Percentiles rank a stretch among this genome's conserved stretches.
Evolutionary conservation across 2,888 invertebrate species (phyloP).

Genomic region (Cyclophora punctaria): DNA sequence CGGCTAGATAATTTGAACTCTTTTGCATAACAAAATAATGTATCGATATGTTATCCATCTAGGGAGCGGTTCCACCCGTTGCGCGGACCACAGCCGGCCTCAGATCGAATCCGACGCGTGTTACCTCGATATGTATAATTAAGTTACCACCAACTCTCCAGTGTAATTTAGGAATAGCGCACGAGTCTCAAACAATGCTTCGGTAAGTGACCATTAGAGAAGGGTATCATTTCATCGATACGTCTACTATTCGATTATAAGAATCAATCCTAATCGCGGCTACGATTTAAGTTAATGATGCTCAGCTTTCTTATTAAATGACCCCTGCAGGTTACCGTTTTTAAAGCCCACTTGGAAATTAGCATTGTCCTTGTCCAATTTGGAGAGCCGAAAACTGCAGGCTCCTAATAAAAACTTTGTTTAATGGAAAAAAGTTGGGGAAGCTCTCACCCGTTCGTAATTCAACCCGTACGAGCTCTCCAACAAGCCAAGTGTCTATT

Average conservation of each 20-base stretch:
- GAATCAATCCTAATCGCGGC: not conserved
- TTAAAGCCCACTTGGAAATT: too few species aligned
- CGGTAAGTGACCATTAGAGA: constrained; percentile 13
- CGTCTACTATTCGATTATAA: constrained; percentile 11
- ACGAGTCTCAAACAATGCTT: constrained; percentile 34
- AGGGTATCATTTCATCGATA: constrained; percentile 13
- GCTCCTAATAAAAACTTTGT: constrained; percentile 24
- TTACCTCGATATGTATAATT: constrained; percentile 58
- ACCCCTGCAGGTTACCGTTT: too few species aligned
- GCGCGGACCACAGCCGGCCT: constrained; percentile 20
- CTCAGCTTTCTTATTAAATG: too few species aligned
- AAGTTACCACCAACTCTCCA: constrained; percentile 41
- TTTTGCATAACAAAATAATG: too few species aligned
- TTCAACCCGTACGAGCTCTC: constrained; percentile 30
- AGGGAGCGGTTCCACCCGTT: too few species aligned
- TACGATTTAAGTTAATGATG: not conserved
- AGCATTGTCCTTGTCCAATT: too few species aligned
- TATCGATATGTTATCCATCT: too few species aligned
- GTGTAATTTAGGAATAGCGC: constrained; percentile 42
- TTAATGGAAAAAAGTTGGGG: constrained; percentile 14
- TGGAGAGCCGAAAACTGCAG: constrained; percentile 8
- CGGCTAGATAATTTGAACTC: too few species aligned
- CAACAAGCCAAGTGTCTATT: constrained; percentile 37
- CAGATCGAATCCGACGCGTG: constrained; percentile 47
- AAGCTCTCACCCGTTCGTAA: too few species aligned